phyloP scores from a whole-genome alignment of 2,113 vertebrate species.

The Numenius arquata region DNA sequence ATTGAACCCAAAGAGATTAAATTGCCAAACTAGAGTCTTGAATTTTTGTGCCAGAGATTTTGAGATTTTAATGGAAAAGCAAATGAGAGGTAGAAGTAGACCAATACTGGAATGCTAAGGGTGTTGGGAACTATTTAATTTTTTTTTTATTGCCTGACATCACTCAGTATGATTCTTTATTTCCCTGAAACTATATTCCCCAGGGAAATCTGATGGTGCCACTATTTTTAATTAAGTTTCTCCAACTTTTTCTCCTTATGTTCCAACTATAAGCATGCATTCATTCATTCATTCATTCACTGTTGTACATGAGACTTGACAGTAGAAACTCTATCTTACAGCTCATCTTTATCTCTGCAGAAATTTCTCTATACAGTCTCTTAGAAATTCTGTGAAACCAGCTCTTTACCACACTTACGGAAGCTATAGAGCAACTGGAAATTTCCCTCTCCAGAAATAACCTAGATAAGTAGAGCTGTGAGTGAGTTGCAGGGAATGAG shows the following conservation, averaged over 20 bases:
- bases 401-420: neutral
- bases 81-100: neutral
- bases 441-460: neutral
- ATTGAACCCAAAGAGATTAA: neutral
- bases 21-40: neutral
- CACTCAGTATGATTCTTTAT: neutral
- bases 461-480: neutral
- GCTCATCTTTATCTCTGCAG: neutral
- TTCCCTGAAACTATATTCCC: neutral
- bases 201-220: neutral
- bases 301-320: neutral
- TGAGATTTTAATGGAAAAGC: neutral
- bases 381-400: neutral
- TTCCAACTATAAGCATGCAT: neutral
- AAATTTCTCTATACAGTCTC: neutral
- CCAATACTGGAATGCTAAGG: neutral
- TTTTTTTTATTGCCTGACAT: neutral
- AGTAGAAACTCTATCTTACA: neutral
- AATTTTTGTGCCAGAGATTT: neutral
- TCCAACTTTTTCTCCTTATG: neutral
- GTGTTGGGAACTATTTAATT: fast-evolving
- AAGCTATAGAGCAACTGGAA: neutral
- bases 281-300: neutral
- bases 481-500: neutral
- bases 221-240: neutral